phyloP scores from a whole-genome alignment of 2,113 vertebrate genomes.

The Poeciliopsis turrubarensis region DNA sequence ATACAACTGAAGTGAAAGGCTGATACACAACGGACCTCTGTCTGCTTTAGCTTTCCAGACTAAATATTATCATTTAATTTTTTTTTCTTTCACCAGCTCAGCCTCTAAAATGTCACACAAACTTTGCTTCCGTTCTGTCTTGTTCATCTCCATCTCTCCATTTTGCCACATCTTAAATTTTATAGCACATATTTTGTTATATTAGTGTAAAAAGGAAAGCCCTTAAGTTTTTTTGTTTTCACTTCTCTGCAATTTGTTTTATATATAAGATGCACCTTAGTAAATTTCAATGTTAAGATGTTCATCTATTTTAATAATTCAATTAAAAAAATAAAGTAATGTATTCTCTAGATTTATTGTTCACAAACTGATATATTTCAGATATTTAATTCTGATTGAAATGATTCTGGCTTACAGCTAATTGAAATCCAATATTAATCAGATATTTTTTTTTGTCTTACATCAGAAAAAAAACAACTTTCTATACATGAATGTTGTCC shows the following conservation, averaged over 20 bases:
- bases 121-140: conserved; percentile 1
- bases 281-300: not conserved
- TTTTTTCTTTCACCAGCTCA: conserved; percentile 13
- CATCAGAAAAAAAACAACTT: not conserved
- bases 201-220: not conserved
- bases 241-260: not conserved
- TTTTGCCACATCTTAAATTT: not conserved
- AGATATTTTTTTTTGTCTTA: not conserved
- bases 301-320: not conserved
- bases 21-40: conserved; percentile 13
- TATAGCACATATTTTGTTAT: not conserved
- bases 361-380: not conserved
- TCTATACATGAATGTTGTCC: not conserved
- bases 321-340: not conserved
- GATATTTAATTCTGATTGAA: not conserved
- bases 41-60: conserved; percentile 42
- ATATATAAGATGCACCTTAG: not conserved
- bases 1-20: not conserved
- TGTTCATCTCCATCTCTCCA: not conserved
- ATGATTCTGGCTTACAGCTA: not conserved
- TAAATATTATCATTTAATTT: conserved; percentile 52
- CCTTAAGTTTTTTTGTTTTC: not conserved
- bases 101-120: conserved; percentile 18
- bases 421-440: not conserved
- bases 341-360: too few species aligned